Evolutionary conservation across 2,113 vertebrate genomes (phyloP), one percentile per base, ranked within the genome.

Genomic region (Garra rufa): DNA sequence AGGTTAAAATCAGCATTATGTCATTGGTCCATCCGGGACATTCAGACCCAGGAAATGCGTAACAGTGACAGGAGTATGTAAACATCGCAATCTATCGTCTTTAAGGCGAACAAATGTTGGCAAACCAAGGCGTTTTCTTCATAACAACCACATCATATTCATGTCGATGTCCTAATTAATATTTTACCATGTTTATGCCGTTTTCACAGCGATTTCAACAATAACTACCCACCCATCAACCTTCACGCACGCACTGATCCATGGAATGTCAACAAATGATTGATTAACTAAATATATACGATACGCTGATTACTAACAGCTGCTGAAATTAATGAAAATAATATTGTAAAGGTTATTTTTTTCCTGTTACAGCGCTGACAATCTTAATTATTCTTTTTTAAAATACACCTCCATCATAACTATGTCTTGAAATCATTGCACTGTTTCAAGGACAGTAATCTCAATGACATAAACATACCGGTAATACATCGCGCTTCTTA

Each of bases 41-140:
- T 73, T 59, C 41, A 48, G 52, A 80, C 5, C 41, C 30, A 76
- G 26, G 73, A 83, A 83, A 65, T 87, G 83, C 83, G 67, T 69
- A 63, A 73, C 19, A 10, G 44, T 52, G 21, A 55, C 52, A 30
- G 70, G 46, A 43, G 43, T 44, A 21, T 82, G 30, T 81, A 82
- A 81, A 82, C 73, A 74, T 44, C 34, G 24, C 57, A 50, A 77
- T 75, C 34, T 85, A 63, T 65, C 17, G 57, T 75, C 85, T 46
- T 79, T 69, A 26, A 28, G 17, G 9, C 50, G 57, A 77, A 55
- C 11, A 41, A 17, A 43, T 77, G 3, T 15, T 17, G 6, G 11
- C 69, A 41, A 59, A 43, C 3, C 1, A 24, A 21, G 7, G 7
- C 9, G 19, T 77, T 17, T 41, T 14, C 50, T n/a, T 24, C 0